Conservation (phyloP, 2,113 vertebrate genomes). For the Cephalopterus ornatus region DNA sequence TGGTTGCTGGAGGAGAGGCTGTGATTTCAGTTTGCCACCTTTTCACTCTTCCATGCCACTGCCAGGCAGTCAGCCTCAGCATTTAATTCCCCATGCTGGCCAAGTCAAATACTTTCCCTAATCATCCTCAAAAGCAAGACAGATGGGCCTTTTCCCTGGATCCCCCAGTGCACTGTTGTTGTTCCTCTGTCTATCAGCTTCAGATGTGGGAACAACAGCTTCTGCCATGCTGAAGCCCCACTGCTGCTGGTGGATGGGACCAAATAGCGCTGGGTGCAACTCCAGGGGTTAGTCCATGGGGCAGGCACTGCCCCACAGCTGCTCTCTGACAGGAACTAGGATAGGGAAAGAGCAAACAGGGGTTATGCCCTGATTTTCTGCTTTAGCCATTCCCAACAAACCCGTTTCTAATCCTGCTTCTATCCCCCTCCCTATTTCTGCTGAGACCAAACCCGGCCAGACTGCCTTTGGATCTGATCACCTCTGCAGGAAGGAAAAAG, state of each 20-base stretch:
- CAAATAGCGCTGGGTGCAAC: neutral
- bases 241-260: neutral
- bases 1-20: neutral
- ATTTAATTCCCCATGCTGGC: neutral
- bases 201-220: neutral
- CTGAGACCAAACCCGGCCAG: neutral
- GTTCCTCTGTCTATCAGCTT: neutral
- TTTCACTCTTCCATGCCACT: fast-evolving
- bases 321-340: neutral
- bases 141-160: neutral
- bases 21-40: fast-evolving
- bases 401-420: neutral
- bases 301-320: neutral
- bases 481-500: neutral
- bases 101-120: neutral
- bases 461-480: neutral
- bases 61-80: neutral
- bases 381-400: neutral
- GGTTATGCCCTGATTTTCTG: neutral
- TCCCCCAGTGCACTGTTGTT: neutral
- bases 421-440: neutral
- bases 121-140: neutral
- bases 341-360: neutral
- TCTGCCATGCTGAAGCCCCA: fast-evolving
- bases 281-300: neutral